Evolutionary conservation across 2,797 vertebrate species (phyloP), one percentile per base, ranked within the genome.

Genomic region (Tauraco hartlaubi): DNA sequence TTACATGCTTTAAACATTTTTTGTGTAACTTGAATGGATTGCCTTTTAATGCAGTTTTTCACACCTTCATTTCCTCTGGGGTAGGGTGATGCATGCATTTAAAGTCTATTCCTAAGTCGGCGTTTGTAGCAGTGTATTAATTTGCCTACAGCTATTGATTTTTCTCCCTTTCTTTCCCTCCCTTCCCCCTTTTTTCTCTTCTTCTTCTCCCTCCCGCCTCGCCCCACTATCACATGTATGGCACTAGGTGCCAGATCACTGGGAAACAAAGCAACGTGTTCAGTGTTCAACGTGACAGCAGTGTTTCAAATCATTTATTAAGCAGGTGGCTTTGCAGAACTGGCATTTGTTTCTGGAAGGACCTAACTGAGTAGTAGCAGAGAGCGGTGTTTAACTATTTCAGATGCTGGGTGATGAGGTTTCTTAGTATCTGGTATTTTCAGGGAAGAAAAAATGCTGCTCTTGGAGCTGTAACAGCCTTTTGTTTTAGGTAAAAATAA

Each of bases 41-140:
- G 25, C 11, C 29, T 74, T 91, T 78, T 78, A 77, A 31, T 68
- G 18, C 19, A 80, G 19, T 20, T 77, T 76, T 92, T 66, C 33
- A 31, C 0, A 0, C n/a, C 6, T 2, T 52, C 9, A 4, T 28
- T 29, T 71, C 19, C 31, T 64, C 23, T 55, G 68, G 89, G 31
- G 19, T 9, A 58, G 26, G 7, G 2, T 51, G 4, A 75, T 73
- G 20, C 6, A 26, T 66, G 18, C 12, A 4, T 88, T 81, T 92
- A 62, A 85, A 69, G 35, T 15, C 10, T 73, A 1, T 69, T 76
- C 28, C 28, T 63, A 43, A 43, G 2, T 0, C 80, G 69, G 2
- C 37, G 26, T 54, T 85, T 80, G n/a, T 77, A 61, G n/a, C 46
- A 68, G 25, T 28, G 29, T 74, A n/a, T 11, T 39, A 75, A 15